Evolutionary conservation across 2,113 vertebrate species (phyloP), one percentile per base, ranked within the genome.

Genomic region (Chauna torquata): DNA sequence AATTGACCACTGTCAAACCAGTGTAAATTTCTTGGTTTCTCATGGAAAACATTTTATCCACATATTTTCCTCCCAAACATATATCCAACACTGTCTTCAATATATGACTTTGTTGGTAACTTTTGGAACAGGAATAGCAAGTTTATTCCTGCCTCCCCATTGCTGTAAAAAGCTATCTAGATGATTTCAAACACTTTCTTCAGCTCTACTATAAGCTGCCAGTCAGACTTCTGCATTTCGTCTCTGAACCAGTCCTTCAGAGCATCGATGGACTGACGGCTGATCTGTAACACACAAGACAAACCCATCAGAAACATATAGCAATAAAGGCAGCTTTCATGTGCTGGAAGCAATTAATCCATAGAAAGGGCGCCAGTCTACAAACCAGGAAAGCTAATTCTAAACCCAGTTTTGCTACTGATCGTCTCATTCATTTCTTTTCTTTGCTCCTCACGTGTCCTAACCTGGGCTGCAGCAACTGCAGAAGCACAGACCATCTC

Each of bases 171-270:
- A 96, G 89, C 78, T 66, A 58, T 5, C 98, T 98, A 99, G 98
- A 99, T 99, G 98, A 99, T 99, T 97, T 99, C 99, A 96, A 99
- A 99, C 76, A 99, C 99, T 97, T 99, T 99, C 98, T 99, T 99
- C 96, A 99, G 98, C 97, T 99, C 99, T 98, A 99, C 98, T 97
- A 99, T 99, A 94, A 99, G 99, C 98, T 99, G 99, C 99, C 99
- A 99, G 94, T 99, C 99, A 19, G 98, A 97, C 93, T 99, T 99
- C 98, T 98, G 98, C 99, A 99, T 99, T 93, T 99, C 99, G 19
- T 99, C 99, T 97, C 99, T 98, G 98, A 99, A 99, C 99, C 99
- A 99, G 98, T 99, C 99, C 97, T 99, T 99, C 96, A 99, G 98
- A 8, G 99, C 99, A 38, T 99, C 99, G 11, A 99, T 99, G 95